Base-by-base conservation (phyloP, 2,888 invertebrate genomes). In the Caenorhabditis virilis region DNA sequence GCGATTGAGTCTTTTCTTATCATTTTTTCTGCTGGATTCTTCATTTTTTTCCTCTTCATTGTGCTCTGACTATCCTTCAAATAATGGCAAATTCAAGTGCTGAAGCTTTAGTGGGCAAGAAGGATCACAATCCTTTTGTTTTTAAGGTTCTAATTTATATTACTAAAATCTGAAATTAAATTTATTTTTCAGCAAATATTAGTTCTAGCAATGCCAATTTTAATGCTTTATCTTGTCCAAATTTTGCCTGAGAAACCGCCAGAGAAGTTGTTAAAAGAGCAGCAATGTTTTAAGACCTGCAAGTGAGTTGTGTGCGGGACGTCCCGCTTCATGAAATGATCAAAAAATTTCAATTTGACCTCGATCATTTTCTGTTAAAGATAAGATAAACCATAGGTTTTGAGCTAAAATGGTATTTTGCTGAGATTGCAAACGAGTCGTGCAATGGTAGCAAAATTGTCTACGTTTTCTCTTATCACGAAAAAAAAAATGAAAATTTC, bases 241-340 rank as follows among this genome's bases (percentile, higher is more conserved):
- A 9, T 35, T 23, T 7, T 35, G 20, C 22, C 36, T 9, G 33
- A 33, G 15, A 48, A 48, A 9, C 36, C 48, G 2, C 13, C 53
- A 58, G 49, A 45, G 0, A 20, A 20, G 20, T 5, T 58, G 9
- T 16, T 49, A n/a, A 53, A 46, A 26, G 63, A 63, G 33, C 30
- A 39, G 23, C 45, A 63, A 45, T 63, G 63, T 33, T 63, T 20
- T 41, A 50, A 45, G 15, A 63, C 53, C 35, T 63, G 63, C 57
- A 53, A 41, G 63, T 63, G 25, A 46, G 56, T 43, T 36, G n/a
- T 16, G 11, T 18, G 16, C 20, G 6, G 11, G 2, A 16, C 2
- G 39, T 39, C 20, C 20, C 11, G 11, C 2, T 39, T 39, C 18
- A 18, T n/a, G 18, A 16, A n/a, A 16, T 5, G 18, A 39, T n/a